A percentile compares a stretch with the other conserved stretches of the same genome.
Evolutionary conservation across 1,140 invertebrate species (phyloP).

Genomic region (Charaxes varanes): DNA sequence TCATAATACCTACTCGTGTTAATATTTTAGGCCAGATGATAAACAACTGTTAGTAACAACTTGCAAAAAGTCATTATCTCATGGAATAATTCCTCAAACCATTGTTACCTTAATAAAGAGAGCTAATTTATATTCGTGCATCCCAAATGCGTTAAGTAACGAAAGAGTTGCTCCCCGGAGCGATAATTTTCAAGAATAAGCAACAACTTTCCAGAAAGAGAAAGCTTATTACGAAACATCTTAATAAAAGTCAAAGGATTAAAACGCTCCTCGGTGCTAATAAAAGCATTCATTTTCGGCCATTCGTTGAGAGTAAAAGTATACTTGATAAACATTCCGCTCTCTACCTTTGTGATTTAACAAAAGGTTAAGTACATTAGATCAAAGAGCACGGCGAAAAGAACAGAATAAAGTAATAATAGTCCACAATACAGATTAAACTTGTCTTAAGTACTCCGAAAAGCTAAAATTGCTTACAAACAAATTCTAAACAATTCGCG

Average conservation of each 20-base stretch:
- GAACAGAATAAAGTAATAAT: constrained; percentile 13
- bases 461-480: constrained; percentile 11
- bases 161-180: background rate
- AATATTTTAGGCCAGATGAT: no score
- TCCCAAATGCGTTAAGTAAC: no score
- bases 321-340: constrained; percentile 10
- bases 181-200: background rate
- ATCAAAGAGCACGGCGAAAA: constrained; percentile 9
- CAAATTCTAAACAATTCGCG: constrained; percentile 14
- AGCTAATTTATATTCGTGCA: no score
- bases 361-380: constrained; percentile 10
- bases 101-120: no score
- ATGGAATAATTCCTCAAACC: no score
- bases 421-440: constrained; percentile 12
- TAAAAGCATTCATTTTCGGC: constrained; percentile 11
- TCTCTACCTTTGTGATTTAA: constrained; percentile 4
- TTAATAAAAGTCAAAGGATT: constrained; percentile 14
- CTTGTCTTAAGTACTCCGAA: constrained; percentile 7
- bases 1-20: no score
- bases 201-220: background rate
- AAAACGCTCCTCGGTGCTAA: constrained; percentile 9
- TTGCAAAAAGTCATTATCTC: no score
- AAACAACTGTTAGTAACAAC: no score
- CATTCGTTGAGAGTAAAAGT: constrained; percentile 2
- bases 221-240: constrained; percentile 1